Evolutionary conservation across 2,888 invertebrate species (phyloP), one percentile per base, ranked within the genome.

Genomic region (Conchocele bisecta): DNA sequence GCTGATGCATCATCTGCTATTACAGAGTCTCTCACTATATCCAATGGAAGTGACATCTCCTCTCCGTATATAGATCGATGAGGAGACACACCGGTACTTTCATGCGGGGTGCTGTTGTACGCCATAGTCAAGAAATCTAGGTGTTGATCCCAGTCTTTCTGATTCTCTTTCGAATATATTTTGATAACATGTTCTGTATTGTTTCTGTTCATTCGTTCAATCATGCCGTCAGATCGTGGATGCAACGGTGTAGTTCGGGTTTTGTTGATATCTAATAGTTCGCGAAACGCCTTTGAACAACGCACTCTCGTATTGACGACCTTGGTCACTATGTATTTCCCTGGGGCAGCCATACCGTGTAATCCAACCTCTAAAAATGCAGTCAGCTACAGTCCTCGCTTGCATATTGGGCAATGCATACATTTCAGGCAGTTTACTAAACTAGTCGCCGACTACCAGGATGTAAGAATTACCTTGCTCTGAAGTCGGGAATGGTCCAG

Each of bases 81-180:
- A 0, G 73, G 78, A 20, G 67, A 60, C 15, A 58, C 46, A 26
- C 73, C 66, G 15, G 80, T 80, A 26, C 61, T 59, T 29, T 72
- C 67, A 50, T 77, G 80, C 3, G 46, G 28, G 11, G 73, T 57
- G 13, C 39, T 61, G 6, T 68, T 56, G 26, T 75, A 71, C 0
- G 75, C 67, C 29, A 67, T 42, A 17, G 67, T 48, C 1, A 74
- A n/a, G 24, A 44, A 71, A 28, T 66, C 69, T 4, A 75, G 53
- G 37, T 61, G 60, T 46, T 51, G 42, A 42, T 80, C 74, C 78
- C 78, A 78, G 41, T 78, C 67, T 5, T 31, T 60, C 35, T 76
- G 66, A 46, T 74, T 59, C 22, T 61, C 57, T 7, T 56, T 50
- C n/a, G n/a, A 4, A 79, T 42, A 33, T 64, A 75, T 29, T 63